Evolutionary conservation across 2,797 vertebrate genomes (phyloP), one percentile per base, ranked within the genome.

Genomic region (Falco concolor): DNA sequence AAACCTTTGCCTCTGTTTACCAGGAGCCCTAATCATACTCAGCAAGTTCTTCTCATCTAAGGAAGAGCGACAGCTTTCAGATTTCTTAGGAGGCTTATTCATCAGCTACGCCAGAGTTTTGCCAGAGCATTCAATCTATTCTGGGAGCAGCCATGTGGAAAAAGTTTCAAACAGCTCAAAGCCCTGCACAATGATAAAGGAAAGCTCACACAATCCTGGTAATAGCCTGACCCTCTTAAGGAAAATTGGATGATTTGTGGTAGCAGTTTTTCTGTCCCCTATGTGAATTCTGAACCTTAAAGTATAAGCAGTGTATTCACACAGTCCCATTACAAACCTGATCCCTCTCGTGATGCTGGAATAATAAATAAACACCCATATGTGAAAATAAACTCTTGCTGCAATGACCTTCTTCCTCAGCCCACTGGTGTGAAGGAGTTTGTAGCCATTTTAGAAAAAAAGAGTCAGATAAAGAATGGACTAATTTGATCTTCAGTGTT

Each of bases 241-340:
- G 95, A 95, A 97, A 97, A 97, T 96, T 94, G 96, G 94, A 96
- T 96, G 96, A 97, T 96, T 96, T 96, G 95, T 97, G 95, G 95
- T 82, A 91, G 94, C 73, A 91, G 90, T 91, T 94, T 96, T 96
- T 86, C 85, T 82, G 80, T 91, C 79, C 87, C 92, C 83, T 73
- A 3, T 60, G 91, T 84, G 94, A 84, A 92, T 95, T 96, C 93
- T 83, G 92, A 90, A 89, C 91, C 81, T 94, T 63, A 45, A 84
- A 78, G 86, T n/a, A 40, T 63, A 85, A 85, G 92, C 87, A 69
- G 84, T 20, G 47, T 45, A 85, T 76, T 90, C 84, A 78, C 63
- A 85, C 16, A 50, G 74, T n/a, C 84, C 92, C 91, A 65, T 88
- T 93, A 86, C 64, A 91, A 94, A 84, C 74, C 61, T 54, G 45